Evolutionary conservation across 1,140 invertebrate genomes (phyloP), one percentile per base, ranked within the genome.

Genomic region (Conopomorpha cramerella): DNA sequence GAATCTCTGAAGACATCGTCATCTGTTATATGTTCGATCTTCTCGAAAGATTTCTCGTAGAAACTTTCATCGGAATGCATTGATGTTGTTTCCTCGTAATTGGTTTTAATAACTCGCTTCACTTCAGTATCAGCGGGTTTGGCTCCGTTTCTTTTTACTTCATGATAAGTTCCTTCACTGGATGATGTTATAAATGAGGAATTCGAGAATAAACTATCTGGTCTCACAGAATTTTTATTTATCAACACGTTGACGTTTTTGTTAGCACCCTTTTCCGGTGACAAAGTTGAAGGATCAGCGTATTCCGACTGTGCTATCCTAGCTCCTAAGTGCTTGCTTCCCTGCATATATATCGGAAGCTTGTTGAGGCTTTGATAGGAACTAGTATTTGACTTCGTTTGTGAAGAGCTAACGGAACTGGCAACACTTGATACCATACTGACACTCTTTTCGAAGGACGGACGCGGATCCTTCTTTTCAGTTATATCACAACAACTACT

Each of bases 291-390:
- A 4, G 91, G 90, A 67, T 93, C 89, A 0, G 87, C 89, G 53
- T 93, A 93, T 49, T 94, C 91, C 0, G 90, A 88, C 52, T 92
- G 86, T 4, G 91, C 91, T 56, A 95, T 92, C 36, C 91, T 84
- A 16, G 91, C 90, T 1, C 92, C 92, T 39, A 93, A 81, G 38
- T 84, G 83, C 29, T 90, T 87, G 48, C 90, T 92, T 15, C 89
- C 90, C 67, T 91, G 88, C 51, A 88, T 86, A 55, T 91, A 90
- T 36, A 81, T 66, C 2, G 78, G 77, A 18, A 78, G 42, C 57
- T 80, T 81, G 39, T 80, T 71, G 38, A 77, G 55, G 42, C 64
- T 68, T 55, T 83, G 70, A 33, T 68, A 61, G n/a, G 73, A 77
- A 52, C 55, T 73, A 46, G 65, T 62, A 25, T 60, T 71, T 6